These are phyloP conservation scores for Brachionus rotundiformis DNA, from an alignment of 1,140 invertebrate genomes.

Conservation along the genomic window DNA sequence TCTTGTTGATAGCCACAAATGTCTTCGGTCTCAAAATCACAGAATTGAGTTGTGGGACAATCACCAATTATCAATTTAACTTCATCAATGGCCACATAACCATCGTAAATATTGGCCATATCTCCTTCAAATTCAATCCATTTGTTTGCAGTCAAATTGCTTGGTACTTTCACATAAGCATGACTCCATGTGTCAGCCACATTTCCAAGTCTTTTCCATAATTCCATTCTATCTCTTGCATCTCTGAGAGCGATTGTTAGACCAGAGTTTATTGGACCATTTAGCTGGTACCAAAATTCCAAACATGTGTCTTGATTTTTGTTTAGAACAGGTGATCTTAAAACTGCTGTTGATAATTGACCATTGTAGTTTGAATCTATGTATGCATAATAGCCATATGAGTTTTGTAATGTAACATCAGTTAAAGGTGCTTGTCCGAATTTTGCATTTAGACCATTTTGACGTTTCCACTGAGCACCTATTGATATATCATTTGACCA, in stretches of 20 bases:
- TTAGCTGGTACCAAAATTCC: conserved; percentile 51
- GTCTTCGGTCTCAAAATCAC: conserved; percentile 72
- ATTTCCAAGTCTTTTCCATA: conserved; percentile 46
- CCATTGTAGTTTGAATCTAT: background rate
- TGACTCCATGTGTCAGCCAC: conserved; percentile 32
- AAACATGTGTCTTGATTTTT: conserved; percentile 9
- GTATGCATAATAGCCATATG: conserved; percentile 47
- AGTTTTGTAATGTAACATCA: conserved; percentile 35
- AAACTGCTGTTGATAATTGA: background rate
- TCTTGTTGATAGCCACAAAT: conserved; percentile 76
- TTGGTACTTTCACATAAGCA: conserved; percentile 36
- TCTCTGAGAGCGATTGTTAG: background rate
- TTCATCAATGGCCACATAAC: conserved; percentile 52
- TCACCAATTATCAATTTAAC: conserved; percentile 20
- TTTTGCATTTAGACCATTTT: conserved; percentile 18
- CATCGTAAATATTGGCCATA: background rate
- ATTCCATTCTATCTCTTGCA: background rate
- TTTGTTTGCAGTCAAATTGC: background rate
- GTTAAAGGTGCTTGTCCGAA: conserved; percentile 47
- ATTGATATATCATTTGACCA: background rate
- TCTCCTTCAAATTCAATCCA: conserved; percentile 49
- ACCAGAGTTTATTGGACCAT: background rate
- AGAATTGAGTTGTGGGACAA: conserved; percentile 59
- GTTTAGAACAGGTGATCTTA: conserved; percentile 3
- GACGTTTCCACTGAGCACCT: background rate